A percentile compares a stretch with the other conserved stretches of the same genome.
Conservation (phyloP, 2,797 vertebrate species). For the Scyliorhinus canicula region DNA sequence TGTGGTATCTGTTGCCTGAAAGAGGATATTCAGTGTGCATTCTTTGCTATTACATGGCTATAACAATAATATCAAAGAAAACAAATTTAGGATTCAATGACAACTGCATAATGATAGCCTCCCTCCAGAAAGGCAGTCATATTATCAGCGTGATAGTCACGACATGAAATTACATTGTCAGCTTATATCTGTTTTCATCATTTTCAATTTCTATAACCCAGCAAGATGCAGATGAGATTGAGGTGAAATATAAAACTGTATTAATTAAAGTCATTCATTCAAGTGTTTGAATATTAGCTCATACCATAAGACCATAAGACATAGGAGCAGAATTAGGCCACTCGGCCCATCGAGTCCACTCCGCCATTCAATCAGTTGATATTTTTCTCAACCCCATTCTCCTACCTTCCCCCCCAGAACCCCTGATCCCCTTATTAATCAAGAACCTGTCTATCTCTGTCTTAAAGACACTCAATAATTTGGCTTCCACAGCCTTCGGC, state of each 20-base stretch:
- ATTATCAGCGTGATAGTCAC: not conserved
- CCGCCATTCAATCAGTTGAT: too few species aligned
- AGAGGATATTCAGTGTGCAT: not conserved
- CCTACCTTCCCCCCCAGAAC: too few species aligned
- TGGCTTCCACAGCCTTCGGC: too few species aligned
- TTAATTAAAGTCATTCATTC: not conserved
- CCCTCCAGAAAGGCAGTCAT: not conserved
- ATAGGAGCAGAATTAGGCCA: too few species aligned
- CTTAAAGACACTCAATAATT: too few species aligned
- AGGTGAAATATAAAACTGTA: not conserved
- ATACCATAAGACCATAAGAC: too few species aligned
- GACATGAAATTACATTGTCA: not conserved
- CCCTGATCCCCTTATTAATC: too few species aligned
- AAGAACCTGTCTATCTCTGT: too few species aligned
- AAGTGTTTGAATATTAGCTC: not conserved
- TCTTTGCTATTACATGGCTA: not conserved
- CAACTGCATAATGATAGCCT: not conserved
- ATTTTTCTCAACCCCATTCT: too few species aligned
- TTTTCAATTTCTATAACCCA: not conserved
- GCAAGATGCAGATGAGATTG: not conserved
- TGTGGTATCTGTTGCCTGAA: not conserved
- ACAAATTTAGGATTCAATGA: not conserved
- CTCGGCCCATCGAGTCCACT: too few species aligned
- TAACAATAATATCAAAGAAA: not conserved
- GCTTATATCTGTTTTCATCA: not conserved